Base-by-base conservation (phyloP, 1,140 invertebrate species). In the Dendroctonus ponderosae region DNA sequence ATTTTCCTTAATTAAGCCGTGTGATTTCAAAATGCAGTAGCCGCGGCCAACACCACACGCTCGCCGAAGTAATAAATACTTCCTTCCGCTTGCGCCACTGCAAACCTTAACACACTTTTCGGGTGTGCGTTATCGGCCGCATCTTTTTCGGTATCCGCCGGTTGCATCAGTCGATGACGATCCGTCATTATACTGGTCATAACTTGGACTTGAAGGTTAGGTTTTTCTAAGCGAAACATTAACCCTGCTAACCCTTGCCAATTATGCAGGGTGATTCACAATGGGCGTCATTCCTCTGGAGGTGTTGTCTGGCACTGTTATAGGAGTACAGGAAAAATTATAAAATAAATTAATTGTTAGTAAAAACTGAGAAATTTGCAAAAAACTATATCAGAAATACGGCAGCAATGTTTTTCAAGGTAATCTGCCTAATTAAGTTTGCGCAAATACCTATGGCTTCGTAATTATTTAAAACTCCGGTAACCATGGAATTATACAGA, bases 71-170 rank as follows among this genome's bases (percentile, higher is more conserved):
- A 60, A 14, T 60, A 46, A 26, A 48, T 60, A 60, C 56, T 67
- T 67, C 66, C 66, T 67, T 26, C 26, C 26, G 26, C 59, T 65
- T 60, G 62, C 59, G 43, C 58, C 53, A 61, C 66, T 51, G 43
- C 66, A 15, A 59, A 67, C 66, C 66, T 67, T 67, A 67, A 67
- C 66, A 67, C 51, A 67, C 66, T 67, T 67, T 61, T 60, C 11
- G 57, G n/a, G 8, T 38, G 12, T 39, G 11, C 37, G 37, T 60
- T 60, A 60, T 60, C 57, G 57, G 43, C 12, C 57, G 48, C 48
- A 41, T 60, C 48, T 38, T 37, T 41, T 60, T 41, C 53, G 26
- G 42, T 52, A 42, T 62, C 46, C 48, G 40, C 46, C 49, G 60
- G 26, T 62, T 62, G 53, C 60, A 49, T 52, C 60, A 60, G 9